Evolutionary conservation across 2,888 invertebrate species (phyloP).

Genomic region (Sinohyriopsis cumingii): DNA sequence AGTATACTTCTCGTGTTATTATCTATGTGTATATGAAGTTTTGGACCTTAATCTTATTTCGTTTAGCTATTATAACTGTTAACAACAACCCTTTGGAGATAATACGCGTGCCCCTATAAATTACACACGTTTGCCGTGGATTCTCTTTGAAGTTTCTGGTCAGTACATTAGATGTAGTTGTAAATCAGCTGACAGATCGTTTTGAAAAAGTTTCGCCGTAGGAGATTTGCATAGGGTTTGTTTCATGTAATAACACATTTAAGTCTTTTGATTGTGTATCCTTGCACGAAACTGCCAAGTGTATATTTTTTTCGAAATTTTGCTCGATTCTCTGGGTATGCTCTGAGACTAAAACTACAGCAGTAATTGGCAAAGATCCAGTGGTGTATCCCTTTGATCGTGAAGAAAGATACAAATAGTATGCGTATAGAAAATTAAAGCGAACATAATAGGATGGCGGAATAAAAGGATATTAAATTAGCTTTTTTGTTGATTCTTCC

Average conservation of each 20-base stretch:
- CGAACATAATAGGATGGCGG: constrained; percentile 2
- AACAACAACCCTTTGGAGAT: constrained; percentile 41
- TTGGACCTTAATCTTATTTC: neutral
- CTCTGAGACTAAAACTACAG: too few species aligned
- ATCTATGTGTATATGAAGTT: neutral
- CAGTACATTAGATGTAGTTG: constrained; percentile 38
- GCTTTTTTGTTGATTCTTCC: constrained; percentile 30
- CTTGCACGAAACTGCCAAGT: neutral
- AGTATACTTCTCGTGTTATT: constrained; percentile 2
- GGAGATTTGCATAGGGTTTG: neutral
- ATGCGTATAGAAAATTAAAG: neutral
- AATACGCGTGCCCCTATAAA: constrained; percentile 56
- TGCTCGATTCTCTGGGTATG: too few species aligned
- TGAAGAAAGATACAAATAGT: too few species aligned
- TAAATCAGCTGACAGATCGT: constrained; percentile 34
- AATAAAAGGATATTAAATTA: constrained; percentile 34
- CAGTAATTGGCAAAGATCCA: too few species aligned
- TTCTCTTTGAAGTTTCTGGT: constrained; percentile 51
- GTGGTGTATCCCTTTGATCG: too few species aligned
- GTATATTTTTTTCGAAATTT: neutral
- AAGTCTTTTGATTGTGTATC: neutral
- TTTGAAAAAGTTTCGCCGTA: neutral
- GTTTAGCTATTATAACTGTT: constrained; percentile 11
- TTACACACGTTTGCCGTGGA: constrained; percentile 55
- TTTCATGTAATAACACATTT: constrained; percentile 3